Base-by-base conservation (phyloP, 2,113 vertebrate species). In the Microcebus murinus region DNA sequence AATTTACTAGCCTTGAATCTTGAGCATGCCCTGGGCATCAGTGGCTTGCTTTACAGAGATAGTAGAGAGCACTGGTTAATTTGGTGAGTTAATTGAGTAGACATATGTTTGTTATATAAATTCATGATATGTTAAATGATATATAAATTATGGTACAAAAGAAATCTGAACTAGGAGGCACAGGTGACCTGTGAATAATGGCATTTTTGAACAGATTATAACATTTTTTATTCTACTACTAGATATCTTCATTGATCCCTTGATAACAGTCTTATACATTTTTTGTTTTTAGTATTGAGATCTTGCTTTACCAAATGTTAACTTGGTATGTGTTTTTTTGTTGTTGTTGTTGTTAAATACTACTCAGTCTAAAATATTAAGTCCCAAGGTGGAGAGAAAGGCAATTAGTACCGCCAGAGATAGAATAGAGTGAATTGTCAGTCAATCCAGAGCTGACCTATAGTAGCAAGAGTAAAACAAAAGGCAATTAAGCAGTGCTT, bases 401-500 rank as follows among this genome's bases (percentile, higher is more conserved):
- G 48, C 21, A 81, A 55, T 77, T 61, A 39, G 29, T 52, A 36
- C 65, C 12, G 20, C 21, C n/a, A 68, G 48, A 45, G 29, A 12
- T 57, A 55, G 31, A 80, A 79, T 31, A 80, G 18, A n/a, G 13
- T 39, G 39, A 68, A 70, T 23, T 39, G 23, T 6, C 25, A 7
- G 6, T 90, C 45, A 61, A 59, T 76, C 27, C 17, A 42, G 34
- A 87, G 71, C 10, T 80, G 48, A 80, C 80, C 48, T 63, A 63
- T 90, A 52, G 36, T 73, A 67, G 21, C 25, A 68, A 34, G 42
- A 95, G 90, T 76, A 93, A 84, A 92, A 85, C 71, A 79, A 85
- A 95, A 95, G 59, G 59, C 85, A 90, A 86, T 81, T 79, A 92
- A 92, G 27, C 65, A 57, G 55, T 63, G 36, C 34, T 86, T 96